These are phyloP conservation scores for Amblyopsis hoosieri DNA, from an alignment of 2,797 vertebrate species.

Conservation along the genomic window DNA sequence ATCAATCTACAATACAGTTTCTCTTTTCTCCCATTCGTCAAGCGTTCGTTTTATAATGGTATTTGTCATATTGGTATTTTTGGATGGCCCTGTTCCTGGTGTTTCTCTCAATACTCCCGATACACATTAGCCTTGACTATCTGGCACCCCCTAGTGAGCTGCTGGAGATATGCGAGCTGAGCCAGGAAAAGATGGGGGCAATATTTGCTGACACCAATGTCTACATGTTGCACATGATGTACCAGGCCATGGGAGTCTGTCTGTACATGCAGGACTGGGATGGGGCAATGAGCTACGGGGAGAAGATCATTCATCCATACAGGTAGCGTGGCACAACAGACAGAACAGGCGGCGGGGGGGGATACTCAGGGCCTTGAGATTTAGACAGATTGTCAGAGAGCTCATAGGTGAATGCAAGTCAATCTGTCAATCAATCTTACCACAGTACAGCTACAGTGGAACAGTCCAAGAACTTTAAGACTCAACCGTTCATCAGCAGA, in stretches of 20 bases:
- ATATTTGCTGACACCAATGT: conserved; percentile 94
- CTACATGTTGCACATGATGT: conserved; percentile 99
- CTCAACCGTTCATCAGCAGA: no score
- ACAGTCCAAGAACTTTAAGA: no score
- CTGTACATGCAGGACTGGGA: conserved; percentile 99
- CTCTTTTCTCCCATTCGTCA: not conserved
- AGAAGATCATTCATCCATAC: conserved; percentile 94
- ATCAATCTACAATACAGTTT: not conserved
- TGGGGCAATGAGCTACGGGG: conserved; percentile 89
- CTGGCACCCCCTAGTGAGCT: conserved; percentile 89
- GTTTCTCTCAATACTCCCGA: conserved; percentile 1
- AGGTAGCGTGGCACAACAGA: conserved; percentile 75
- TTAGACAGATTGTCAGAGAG: no score
- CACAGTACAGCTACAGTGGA: no score
- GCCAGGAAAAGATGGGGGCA: conserved; percentile 93
- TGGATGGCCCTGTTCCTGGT: not conserved
- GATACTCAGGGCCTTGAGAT: not conserved
- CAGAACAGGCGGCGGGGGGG: not conserved
- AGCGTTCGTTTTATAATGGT: not conserved
- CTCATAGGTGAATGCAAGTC: no score
- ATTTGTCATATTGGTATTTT: not conserved
- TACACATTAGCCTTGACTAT: conserved; percentile 77
- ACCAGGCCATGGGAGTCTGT: conserved; percentile 98
- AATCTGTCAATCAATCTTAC: no score
- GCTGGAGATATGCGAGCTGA: conserved; percentile 95